These are phyloP conservation scores for Erpetoichthys calabaricus DNA, from an alignment of 2,797 vertebrate genomes.

Conservation along the genomic window DNA sequence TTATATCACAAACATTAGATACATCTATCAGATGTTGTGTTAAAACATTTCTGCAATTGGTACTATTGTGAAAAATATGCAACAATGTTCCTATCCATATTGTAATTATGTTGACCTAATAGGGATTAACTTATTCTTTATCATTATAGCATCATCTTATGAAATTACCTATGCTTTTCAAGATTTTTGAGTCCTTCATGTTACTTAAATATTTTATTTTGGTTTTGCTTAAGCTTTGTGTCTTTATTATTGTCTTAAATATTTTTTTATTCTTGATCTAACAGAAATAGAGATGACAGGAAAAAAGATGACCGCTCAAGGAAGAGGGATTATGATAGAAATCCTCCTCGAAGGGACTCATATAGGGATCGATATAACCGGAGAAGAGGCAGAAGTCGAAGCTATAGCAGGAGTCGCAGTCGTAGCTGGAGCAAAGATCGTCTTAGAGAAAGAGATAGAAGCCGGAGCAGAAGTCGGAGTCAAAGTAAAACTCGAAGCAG, in stretches of 20 bases:
- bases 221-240: too few species aligned
- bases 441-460: constrained; percentile 72
- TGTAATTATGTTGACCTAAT: too few species aligned
- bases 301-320: constrained; percentile 89
- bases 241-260: neutral
- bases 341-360: constrained; percentile 75
- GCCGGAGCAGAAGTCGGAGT: constrained; percentile 70
- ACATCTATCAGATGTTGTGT: too few species aligned
- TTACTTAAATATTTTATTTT: too few species aligned
- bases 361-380: constrained; percentile 91
- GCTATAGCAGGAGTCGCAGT: constrained; percentile 84
- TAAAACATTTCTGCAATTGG: too few species aligned
- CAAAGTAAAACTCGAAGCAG: constrained; percentile 69
- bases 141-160: too few species aligned
- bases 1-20: too few species aligned
- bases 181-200: too few species aligned
- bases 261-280: neutral
- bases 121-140: too few species aligned
- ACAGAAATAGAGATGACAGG: constrained; percentile 81
- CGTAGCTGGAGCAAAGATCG: constrained; percentile 91
- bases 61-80: too few species aligned
- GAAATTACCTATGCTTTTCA: too few species aligned
- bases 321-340: constrained; percentile 87
- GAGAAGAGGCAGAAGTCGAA: constrained; percentile 77
- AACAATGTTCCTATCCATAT: too few species aligned